A percentile compares a stretch with the other conserved stretches of the same genome.
phyloP scores from a whole-genome alignment of 2,797 vertebrate species.

The Aplochiton taeniatus region DNA sequence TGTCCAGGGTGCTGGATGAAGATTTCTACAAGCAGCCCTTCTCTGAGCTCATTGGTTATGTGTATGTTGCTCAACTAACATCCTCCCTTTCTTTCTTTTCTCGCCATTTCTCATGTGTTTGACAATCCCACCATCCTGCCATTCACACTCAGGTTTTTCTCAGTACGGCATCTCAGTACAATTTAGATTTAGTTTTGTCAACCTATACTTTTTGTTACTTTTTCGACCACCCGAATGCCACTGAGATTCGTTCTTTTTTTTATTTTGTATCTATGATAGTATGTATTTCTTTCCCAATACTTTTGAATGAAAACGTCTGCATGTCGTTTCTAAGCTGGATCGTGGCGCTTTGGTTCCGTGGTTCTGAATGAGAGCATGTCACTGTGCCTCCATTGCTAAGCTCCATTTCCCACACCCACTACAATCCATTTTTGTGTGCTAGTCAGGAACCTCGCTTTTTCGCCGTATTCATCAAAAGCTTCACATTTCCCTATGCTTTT shows the following conservation, averaged over 20 bases:
- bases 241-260: not conserved
- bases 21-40: constrained; percentile 99
- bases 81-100: constrained; percentile 41
- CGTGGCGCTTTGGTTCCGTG: constrained; percentile 23
- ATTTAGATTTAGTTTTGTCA: no score
- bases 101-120: constrained; percentile 36
- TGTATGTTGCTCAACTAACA: constrained; percentile 99
- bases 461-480: not conserved
- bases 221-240: not conserved
- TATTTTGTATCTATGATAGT: not conserved
- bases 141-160: constrained; percentile 33
- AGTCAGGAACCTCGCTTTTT: not conserved
- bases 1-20: constrained; percentile 98
- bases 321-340: constrained; percentile 41
- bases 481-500: not conserved
- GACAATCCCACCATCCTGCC: constrained; percentile 29
- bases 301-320: constrained; percentile 29
- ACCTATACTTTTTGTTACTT: not conserved
- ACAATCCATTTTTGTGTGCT: constrained; percentile 11
- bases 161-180: no score
- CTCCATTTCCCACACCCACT: constrained; percentile 12
- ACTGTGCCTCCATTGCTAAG: not conserved
- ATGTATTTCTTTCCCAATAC: not conserved
- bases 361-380: constrained; percentile 44
- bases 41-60: constrained; percentile 99